Evolutionary conservation across 2,797 vertebrate species (phyloP).

Genomic region (Novumbra hubbsi): DNA sequence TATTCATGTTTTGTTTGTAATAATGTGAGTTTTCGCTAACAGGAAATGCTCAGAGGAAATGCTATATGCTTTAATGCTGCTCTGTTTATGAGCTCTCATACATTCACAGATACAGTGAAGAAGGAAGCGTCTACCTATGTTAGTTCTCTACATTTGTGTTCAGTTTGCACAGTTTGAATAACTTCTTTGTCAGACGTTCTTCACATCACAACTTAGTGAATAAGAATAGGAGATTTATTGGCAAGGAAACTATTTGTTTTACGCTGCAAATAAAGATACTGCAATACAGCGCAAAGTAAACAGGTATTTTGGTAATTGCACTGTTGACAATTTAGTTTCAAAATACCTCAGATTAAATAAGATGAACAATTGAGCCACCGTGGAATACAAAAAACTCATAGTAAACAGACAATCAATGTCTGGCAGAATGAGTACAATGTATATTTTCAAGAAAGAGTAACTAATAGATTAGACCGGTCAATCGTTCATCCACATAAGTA

Average conservation of each 20-base stretch:
- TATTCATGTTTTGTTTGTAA: not conserved
- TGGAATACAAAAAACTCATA: not conserved
- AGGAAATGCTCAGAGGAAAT: constrained; percentile 64
- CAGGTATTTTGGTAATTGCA: not conserved
- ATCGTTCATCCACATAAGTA: not conserved
- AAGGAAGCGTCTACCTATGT: not conserved
- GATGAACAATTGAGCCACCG: not conserved
- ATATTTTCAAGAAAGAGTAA: not conserved
- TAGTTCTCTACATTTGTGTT: not conserved
- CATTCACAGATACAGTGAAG: not conserved
- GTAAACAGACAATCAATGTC: not conserved
- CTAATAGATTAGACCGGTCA: not conserved
- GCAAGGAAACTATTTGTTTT: too few relatives aligned
- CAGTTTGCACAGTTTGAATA: too few relatives aligned
- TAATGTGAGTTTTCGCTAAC: constrained; percentile 10
- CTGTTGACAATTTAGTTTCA: not conserved
- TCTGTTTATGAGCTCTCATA: constrained; percentile 43
- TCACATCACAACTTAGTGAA: not conserved
- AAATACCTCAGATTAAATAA: not conserved
- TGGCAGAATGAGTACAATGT: not conserved
- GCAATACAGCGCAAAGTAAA: not conserved
- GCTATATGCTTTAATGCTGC: constrained; percentile 34
- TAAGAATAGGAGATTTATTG: not conserved
- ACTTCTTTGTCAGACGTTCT: too few relatives aligned
- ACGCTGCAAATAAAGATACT: too few relatives aligned